Conservation (phyloP, 2,888 invertebrate species). For the Nemapogon koenigi region DNA sequence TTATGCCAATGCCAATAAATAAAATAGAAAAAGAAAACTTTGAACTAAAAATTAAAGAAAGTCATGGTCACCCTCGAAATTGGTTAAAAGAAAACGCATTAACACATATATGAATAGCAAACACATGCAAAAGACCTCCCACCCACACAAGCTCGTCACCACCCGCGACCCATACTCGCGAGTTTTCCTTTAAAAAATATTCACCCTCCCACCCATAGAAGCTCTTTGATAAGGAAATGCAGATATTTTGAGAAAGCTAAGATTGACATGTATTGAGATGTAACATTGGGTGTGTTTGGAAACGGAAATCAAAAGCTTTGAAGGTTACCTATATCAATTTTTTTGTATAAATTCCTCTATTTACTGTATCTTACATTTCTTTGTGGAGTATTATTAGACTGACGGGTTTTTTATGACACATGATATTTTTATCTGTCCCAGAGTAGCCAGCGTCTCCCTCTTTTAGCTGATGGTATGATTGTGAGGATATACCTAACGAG, state of each 20-base stretch:
- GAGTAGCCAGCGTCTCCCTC: too few species aligned
- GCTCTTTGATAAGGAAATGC: slow-evolving; percentile 64
- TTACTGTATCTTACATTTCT: too few species aligned
- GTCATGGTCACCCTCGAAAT: slow-evolving; percentile 46
- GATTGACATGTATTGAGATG: slow-evolving; percentile 48
- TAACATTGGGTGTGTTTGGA: slow-evolving; percentile 33
- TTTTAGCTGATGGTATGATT: too few species aligned
- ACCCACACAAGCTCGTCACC: slow-evolving; percentile 27
- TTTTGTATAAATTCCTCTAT: too few species aligned
- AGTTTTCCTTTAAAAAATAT: slow-evolving; percentile 38
- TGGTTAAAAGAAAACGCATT: slow-evolving; percentile 67
- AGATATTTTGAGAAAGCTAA: slow-evolving; percentile 63
- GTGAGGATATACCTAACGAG: too few species aligned
- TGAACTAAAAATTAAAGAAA: slow-evolving; percentile 2
- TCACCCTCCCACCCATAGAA: slow-evolving; percentile 29
- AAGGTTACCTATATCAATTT: too few species aligned
- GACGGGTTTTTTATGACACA: too few species aligned
- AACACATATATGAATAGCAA: slow-evolving; percentile 62
- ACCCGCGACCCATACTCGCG: slow-evolving; percentile 23
- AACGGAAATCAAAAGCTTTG: too few species aligned
- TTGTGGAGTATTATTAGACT: too few species aligned
- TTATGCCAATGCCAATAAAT: neutral
- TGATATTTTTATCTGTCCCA: too few species aligned
- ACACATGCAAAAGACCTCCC: slow-evolving; percentile 29
- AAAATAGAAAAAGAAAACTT: neutral